Base-by-base conservation (phyloP, 2,888 invertebrate genomes). In the Theodoxus fluviatilis region DNA sequence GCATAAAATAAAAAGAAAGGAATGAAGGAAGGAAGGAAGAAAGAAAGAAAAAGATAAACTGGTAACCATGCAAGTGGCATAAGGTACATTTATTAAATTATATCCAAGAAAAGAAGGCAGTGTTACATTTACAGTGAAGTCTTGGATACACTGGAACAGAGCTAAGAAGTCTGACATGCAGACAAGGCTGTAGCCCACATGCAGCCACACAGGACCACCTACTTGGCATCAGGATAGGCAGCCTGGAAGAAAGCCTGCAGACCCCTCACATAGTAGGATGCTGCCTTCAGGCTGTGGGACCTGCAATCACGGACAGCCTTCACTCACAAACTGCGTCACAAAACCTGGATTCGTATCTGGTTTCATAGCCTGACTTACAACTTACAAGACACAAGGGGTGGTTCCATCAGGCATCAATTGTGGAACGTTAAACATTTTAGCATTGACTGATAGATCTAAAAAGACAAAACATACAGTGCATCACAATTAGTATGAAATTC, bases 181-280 rank as follows among this genome's bases (percentile, higher is more conserved):
- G n/a, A n/a, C n/a, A n/a, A n/a, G n/a, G n/a, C n/a, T n/a, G n/a
- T n/a, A n/a, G n/a, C n/a, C n/a, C n/a, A n/a, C n/a, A n/a, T n/a
- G n/a, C n/a, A n/a, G n/a, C n/a, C n/a, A n/a, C n/a, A n/a, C n/a
- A n/a, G n/a, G n/a, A n/a, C 18, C 52, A 90, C 92, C 90, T 88
- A 97, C 96, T 98, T 98, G 77, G 98, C 97, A 88, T 99, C 98
- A 84, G 96, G 95, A 86, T 96, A 97, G 85, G 95, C 91, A 73
- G 94, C 94, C 87, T 96, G 96, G 89, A 98, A 97, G 89, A 98
- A 98, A 0, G 96, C 95, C 87, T 98, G 97, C 25, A 99, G 90
- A 1, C 98, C 98, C 85, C 96, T 93, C 49, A 99, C 97, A 87
- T 97, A 98, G 72, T 79, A 85, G 22, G 85, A 81, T 61, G 87